These are phyloP conservation scores for Ophion ventricosus DNA, from an alignment of 2,888 invertebrate genomes.

Conservation along the genomic window DNA sequence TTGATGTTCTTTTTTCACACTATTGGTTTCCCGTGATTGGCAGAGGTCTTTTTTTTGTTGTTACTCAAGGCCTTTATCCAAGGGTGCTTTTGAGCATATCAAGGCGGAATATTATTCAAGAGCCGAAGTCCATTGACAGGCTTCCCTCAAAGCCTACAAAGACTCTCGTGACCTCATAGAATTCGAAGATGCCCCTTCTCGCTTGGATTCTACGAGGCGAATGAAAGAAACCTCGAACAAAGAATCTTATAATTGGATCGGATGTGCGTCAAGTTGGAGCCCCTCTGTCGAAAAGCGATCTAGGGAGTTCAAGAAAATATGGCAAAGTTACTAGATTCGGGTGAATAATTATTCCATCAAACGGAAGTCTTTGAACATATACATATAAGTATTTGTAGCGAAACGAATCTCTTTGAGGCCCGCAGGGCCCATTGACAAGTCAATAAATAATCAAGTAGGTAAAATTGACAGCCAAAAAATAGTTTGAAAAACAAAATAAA, in stretches of 20 bases:
- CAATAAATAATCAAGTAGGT: no score
- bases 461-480: no score
- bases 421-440: no score
- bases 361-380: not conserved
- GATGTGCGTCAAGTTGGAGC: constrained; percentile 2
- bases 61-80: not conserved
- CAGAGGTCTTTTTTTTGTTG: not conserved
- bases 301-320: not conserved
- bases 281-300: constrained; percentile 16
- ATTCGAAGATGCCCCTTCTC: constrained; percentile 49
- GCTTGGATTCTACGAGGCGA: constrained; percentile 49
- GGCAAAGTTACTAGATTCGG: not conserved
- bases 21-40: not conserved
- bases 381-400: no score
- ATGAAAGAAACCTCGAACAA: constrained; percentile 62
- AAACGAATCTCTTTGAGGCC: no score
- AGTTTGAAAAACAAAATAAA: no score
- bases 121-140: constrained; percentile 38
- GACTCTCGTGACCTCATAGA: constrained; percentile 40
- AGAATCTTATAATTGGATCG: constrained; percentile 60
- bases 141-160: constrained; percentile 58
- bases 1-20: not conserved
- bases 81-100: constrained; percentile 2
- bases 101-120: constrained; percentile 46
- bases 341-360: not conserved